Evolutionary conservation across 2,797 vertebrate genomes (phyloP).

Genomic region (Peromyscus aztecus): DNA sequence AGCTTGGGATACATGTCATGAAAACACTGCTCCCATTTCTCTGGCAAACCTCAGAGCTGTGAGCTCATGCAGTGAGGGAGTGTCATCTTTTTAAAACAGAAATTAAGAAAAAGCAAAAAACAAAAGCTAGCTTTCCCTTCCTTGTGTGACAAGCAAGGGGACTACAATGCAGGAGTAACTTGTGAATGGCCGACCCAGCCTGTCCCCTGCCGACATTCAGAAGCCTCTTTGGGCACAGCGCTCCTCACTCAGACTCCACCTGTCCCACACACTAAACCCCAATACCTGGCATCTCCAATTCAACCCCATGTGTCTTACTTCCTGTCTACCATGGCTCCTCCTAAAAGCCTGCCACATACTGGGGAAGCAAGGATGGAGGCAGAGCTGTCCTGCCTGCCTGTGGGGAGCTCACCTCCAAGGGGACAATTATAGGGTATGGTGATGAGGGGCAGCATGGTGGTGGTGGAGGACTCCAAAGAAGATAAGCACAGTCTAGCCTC

Average conservation of each 20-base stretch:
- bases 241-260: background rate
- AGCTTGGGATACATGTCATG: background rate
- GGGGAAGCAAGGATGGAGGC: background rate
- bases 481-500: background rate
- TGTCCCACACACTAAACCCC: background rate
- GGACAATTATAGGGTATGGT: accelerated
- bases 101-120: background rate
- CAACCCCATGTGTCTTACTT: background rate
- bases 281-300: background rate
- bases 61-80: background rate
- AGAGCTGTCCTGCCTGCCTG: background rate
- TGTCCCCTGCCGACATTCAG: background rate
- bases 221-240: background rate
- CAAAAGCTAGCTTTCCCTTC: background rate
- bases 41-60: constrained; percentile 18
- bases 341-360: background rate
- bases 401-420: background rate
- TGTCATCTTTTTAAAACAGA: background rate
- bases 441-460: background rate
- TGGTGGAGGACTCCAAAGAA: background rate
- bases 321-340: background rate
- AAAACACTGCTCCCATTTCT: constrained; percentile 52
- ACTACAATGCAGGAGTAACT: background rate
- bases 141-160: background rate
- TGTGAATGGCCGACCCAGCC: accelerated